A percentile compares a stretch with the other conserved stretches of the same genome.
These are phyloP conservation scores for Drosophila conformis DNA, from an alignment of 2,888 invertebrate genomes.

Conservation along the genomic window DNA sequence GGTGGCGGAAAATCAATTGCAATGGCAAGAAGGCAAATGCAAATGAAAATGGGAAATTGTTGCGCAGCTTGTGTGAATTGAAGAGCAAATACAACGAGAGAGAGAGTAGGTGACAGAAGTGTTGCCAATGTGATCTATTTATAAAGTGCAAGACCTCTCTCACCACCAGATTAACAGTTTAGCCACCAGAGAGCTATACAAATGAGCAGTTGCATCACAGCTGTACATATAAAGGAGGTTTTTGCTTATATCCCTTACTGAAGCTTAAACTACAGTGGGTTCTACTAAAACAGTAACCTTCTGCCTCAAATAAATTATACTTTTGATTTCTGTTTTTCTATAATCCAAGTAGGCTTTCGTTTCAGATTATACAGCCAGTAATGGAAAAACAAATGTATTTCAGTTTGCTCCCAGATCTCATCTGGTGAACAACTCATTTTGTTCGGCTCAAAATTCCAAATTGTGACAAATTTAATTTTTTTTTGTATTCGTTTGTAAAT, in stretches of 20 bases:
- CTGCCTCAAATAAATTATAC: not conserved
- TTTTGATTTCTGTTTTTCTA: not conserved
- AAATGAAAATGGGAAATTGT: constrained; percentile 47
- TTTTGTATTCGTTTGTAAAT: too few species aligned
- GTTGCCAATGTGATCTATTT: constrained; percentile 62
- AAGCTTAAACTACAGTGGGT: not conserved
- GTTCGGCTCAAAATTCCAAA: not conserved
- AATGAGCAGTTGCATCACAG: constrained; percentile 10
- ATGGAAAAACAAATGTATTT: not conserved
- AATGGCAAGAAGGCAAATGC: constrained; percentile 24
- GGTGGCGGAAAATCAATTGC: constrained; percentile 50
- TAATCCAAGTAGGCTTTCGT: not conserved
- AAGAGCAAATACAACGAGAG: constrained; percentile 35
- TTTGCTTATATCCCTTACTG: not conserved
- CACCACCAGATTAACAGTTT: constrained; percentile 7
- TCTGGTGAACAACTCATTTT: not conserved
- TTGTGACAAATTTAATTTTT: not conserved
- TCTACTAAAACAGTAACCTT: not conserved
- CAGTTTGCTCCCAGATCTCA: constrained; percentile 1
- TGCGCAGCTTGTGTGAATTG: constrained; percentile 64
- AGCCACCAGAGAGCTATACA: not conserved
- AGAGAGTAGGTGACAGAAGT: constrained; percentile 55
- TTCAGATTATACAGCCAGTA: not conserved
- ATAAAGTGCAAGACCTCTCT: constrained; percentile 33
- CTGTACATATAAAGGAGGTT: not conserved